Evolutionary conservation across 2,888 invertebrate genomes (phyloP).

Genomic region (Cerastis rubricosa): DNA sequence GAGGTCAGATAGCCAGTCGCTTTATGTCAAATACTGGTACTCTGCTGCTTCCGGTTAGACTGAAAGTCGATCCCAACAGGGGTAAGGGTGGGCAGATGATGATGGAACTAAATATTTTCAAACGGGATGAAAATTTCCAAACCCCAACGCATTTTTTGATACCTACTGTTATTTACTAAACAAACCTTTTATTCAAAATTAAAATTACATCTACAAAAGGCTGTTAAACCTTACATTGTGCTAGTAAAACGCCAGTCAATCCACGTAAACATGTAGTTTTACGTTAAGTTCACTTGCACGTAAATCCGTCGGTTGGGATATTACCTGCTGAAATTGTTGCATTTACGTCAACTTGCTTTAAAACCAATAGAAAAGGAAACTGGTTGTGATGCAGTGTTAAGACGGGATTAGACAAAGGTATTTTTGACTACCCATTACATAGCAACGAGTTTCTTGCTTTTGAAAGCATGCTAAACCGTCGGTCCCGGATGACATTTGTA

Average conservation of each 20-base stretch:
- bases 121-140: not conserved
- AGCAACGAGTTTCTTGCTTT: too few relatives aligned
- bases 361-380: not conserved
- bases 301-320: not conserved
- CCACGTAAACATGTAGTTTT: not conserved
- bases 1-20: too few relatives aligned
- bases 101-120: too few relatives aligned
- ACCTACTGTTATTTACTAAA: not conserved
- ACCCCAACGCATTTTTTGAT: not conserved
- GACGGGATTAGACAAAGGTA: not conserved
- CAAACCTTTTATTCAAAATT: slow-evolving; percentile 6
- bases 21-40: too few relatives aligned
- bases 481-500: too few relatives aligned
- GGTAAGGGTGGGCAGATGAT: too few relatives aligned
- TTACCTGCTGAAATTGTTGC: slow-evolving; percentile 7
- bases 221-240: not conserved
- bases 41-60: too few relatives aligned
- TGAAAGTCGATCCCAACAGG: too few relatives aligned
- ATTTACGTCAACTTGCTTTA: not conserved
- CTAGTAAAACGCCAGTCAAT: slow-evolving; percentile 5
- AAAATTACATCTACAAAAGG: slow-evolving; percentile 9
- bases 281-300: not conserved
- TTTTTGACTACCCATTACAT: not conserved
- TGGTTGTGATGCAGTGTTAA: not conserved
- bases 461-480: too few relatives aligned